phyloP scores from a whole-genome alignment of 2,888 invertebrate genomes.

The Amphipoea lucens region DNA sequence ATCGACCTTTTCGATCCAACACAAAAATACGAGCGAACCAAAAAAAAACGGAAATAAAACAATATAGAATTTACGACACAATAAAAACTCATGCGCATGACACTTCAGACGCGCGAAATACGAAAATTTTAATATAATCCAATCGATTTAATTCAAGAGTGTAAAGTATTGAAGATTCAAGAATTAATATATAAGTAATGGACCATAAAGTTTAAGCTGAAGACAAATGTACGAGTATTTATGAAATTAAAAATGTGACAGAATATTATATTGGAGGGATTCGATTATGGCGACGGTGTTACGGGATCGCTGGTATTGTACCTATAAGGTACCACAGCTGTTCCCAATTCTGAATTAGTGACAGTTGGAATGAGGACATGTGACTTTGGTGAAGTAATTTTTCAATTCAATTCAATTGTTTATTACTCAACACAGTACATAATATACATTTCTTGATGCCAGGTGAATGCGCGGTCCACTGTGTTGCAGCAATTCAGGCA shows the following conservation, averaged over 20 bases:
- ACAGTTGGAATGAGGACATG: background rate
- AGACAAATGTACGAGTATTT: constrained; percentile 61
- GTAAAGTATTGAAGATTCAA: constrained; percentile 58
- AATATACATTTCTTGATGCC: too few species aligned
- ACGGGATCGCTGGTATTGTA: constrained; percentile 9
- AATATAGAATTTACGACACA: constrained; percentile 51
- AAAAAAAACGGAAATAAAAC: constrained; percentile 55
- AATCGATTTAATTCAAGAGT: constrained; percentile 63
- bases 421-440: too few species aligned
- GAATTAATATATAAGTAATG: constrained; percentile 61
- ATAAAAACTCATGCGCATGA: constrained; percentile 61
- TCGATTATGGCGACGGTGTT: constrained; percentile 40
- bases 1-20: constrained; percentile 42
- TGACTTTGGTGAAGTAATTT: background rate
- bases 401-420: too few species aligned
- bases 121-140: constrained; percentile 60
- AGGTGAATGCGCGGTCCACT: too few species aligned
- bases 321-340: constrained; percentile 6
- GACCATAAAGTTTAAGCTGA: constrained; percentile 58
- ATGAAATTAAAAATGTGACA: constrained; percentile 62
- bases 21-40: constrained; percentile 35
- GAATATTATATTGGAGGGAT: constrained; percentile 37
- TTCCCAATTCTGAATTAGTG: constrained; percentile 1
- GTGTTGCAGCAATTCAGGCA: too few species aligned
- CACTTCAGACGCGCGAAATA: constrained; percentile 54